A percentile compares a stretch with the other conserved stretches of the same genome.
Evolutionary conservation across 2,888 invertebrate species (phyloP).

Genomic region (Penaeus monodon): DNA sequence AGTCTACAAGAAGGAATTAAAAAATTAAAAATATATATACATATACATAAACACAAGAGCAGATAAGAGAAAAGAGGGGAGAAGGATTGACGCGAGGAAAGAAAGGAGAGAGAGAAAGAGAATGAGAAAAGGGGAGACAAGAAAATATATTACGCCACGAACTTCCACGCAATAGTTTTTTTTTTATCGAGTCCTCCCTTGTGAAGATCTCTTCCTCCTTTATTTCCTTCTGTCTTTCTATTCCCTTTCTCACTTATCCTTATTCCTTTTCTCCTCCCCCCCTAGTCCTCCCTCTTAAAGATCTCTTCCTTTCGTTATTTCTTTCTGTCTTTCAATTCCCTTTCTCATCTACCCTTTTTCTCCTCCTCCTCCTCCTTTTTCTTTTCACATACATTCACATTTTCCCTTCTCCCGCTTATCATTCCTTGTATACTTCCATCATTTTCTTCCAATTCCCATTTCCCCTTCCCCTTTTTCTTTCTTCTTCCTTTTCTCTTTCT

Average conservation of each 20-base stretch:
- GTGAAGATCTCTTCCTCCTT: neutral
- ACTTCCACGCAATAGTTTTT: too few species aligned
- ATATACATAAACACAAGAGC: too few species aligned
- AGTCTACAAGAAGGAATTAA: too few species aligned
- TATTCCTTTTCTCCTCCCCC: constrained; percentile 4
- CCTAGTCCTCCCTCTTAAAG: neutral
- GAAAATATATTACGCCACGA: too few species aligned
- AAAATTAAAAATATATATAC: too few species aligned
- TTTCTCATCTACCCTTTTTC: neutral
- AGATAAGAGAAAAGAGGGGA: neutral
- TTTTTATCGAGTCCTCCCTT: neutral
- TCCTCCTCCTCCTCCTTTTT: neutral
- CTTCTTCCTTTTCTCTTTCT: neutral
- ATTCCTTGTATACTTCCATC: too few species aligned
- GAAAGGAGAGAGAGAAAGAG: neutral
- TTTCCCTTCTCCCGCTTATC: too few species aligned
- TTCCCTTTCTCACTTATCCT: neutral
- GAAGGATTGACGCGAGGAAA: neutral
- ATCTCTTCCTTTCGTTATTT: neutral
- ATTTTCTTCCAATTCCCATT: too few species aligned
- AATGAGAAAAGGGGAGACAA: neutral
- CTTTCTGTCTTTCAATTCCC: neutral
- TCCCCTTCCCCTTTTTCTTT: too few species aligned
- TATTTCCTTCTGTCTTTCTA: neutral
- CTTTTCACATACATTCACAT: neutral